Conservation (phyloP, 2,888 invertebrate genomes). For the Suillia variegata region DNA sequence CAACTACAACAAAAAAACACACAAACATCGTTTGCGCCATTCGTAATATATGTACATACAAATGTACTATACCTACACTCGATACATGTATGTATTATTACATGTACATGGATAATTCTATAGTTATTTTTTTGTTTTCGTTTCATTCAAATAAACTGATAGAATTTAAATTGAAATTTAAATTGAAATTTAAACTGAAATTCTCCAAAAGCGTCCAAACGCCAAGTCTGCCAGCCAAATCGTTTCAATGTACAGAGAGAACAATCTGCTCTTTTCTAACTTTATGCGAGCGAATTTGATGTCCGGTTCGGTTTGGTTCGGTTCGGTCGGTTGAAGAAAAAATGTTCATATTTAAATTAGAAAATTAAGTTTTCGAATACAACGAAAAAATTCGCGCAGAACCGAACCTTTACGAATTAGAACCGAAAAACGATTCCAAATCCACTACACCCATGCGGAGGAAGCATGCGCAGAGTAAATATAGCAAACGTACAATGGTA, state of each 20-base stretch:
- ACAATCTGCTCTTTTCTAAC: not conserved
- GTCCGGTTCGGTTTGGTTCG: too few relatives aligned
- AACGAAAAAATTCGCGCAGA: too few relatives aligned
- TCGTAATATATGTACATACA: not conserved
- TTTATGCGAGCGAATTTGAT: too few relatives aligned
- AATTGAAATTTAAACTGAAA: not conserved
- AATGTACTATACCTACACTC: too few relatives aligned
- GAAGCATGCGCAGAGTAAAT: slow-evolving; percentile 22
- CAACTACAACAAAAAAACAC: not conserved
- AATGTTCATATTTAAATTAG: slow-evolving; percentile 11
- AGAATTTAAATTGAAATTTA: not conserved
- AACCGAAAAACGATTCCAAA: not conserved
- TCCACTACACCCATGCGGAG: slow-evolving; percentile 18
- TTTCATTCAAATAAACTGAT: not conserved
- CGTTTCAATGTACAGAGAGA: too few relatives aligned
- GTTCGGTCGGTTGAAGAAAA: too few relatives aligned
- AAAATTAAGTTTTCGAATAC: slow-evolving; percentile 2
- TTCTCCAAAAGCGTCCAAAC: slow-evolving; percentile 6
- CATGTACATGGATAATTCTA: too few relatives aligned
- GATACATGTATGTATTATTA: too few relatives aligned
- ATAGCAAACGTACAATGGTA: not conserved
- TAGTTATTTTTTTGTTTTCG: too few relatives aligned
- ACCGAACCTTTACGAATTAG: too few relatives aligned
- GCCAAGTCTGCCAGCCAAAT: not conserved
- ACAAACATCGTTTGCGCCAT: not conserved